phyloP scores from a whole-genome alignment of 2,797 vertebrate species.

The Pagetopsis macropterus region DNA sequence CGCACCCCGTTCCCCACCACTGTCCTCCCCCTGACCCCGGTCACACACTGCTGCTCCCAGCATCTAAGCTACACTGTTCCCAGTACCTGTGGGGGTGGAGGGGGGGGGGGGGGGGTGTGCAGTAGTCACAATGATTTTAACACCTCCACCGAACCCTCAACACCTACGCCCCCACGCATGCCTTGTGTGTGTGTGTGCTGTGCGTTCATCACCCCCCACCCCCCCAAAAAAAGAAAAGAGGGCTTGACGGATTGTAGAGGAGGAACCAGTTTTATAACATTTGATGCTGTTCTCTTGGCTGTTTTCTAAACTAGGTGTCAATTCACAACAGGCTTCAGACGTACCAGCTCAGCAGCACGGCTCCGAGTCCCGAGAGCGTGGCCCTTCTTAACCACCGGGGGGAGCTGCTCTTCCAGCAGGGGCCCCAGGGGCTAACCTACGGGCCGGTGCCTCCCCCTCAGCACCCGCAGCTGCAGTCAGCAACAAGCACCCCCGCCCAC shows the following conservation, averaged over 20 bases:
- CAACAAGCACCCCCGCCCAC: constrained; percentile 76
- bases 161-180: constrained; percentile 78
- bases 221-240: constrained; percentile 65
- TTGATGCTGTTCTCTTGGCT: constrained; percentile 99
- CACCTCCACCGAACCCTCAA: constrained; percentile 62
- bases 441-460: constrained; percentile 79
- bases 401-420: constrained; percentile 82
- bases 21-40: constrained; percentile 51
- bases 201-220: constrained; percentile 58
- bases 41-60: constrained; percentile 65
- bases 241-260: constrained; percentile 82
- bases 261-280: constrained; percentile 97
- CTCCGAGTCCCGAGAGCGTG: constrained; percentile 90
- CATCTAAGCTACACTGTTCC: constrained; percentile 53
- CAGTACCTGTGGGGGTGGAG: constrained; percentile 64
- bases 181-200: constrained; percentile 74
- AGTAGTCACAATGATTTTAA: constrained; percentile 54
- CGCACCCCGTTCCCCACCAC: constrained; percentile 43
- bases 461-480: constrained; percentile 72
- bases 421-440: constrained; percentile 74
- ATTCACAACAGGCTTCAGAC: constrained; percentile 99
- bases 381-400: constrained; percentile 87
- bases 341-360: constrained; percentile 92
- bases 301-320: constrained; percentile 99
- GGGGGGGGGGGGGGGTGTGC: constrained; percentile 47